Percentiles rank a stretch among this genome's conserved stretches.
Conservation (phyloP, 2,113 vertebrate genomes). For the Nothobranchius furzeri region DNA sequence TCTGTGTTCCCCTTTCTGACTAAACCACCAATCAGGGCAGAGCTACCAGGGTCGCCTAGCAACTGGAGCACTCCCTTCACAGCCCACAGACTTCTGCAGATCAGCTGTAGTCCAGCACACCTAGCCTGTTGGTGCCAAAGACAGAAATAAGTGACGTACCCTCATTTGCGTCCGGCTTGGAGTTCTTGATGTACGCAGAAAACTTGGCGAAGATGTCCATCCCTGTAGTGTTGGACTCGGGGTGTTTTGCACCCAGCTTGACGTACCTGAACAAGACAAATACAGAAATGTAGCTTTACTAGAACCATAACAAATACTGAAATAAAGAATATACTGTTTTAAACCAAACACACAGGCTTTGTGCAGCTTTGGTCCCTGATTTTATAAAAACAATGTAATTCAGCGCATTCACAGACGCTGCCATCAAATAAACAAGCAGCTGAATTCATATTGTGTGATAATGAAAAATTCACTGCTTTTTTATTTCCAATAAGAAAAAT, state of each 20-base stretch:
- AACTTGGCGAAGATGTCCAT: constrained; percentile 99
- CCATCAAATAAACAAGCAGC: no score
- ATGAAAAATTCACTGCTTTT: no score
- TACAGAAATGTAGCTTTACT: not conserved
- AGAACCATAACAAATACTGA: no score
- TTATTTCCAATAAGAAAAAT: no score
- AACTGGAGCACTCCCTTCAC: constrained; percentile 61
- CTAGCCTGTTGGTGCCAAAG: not conserved
- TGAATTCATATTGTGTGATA: no score
- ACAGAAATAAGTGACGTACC: constrained; percentile 75
- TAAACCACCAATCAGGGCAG: constrained; percentile 50
- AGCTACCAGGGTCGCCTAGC: constrained; percentile 51
- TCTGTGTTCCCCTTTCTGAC: constrained; percentile 28
- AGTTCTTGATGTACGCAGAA: constrained; percentile 97
- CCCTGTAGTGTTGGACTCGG: constrained; percentile 96
- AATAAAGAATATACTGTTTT: no score
- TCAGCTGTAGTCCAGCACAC: not conserved
- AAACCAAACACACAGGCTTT: no score
- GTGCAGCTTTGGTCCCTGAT: no score
- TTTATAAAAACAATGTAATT: no score
- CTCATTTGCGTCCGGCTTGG: constrained; percentile 94
- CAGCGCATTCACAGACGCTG: no score
- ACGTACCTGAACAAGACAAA: constrained; percentile 73
- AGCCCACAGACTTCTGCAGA: constrained; percentile 19
- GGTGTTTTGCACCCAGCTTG: constrained; percentile 92